These are phyloP conservation scores for Promerops cafer DNA, from an alignment of 2,113 vertebrate species.

Conservation along the genomic window DNA sequence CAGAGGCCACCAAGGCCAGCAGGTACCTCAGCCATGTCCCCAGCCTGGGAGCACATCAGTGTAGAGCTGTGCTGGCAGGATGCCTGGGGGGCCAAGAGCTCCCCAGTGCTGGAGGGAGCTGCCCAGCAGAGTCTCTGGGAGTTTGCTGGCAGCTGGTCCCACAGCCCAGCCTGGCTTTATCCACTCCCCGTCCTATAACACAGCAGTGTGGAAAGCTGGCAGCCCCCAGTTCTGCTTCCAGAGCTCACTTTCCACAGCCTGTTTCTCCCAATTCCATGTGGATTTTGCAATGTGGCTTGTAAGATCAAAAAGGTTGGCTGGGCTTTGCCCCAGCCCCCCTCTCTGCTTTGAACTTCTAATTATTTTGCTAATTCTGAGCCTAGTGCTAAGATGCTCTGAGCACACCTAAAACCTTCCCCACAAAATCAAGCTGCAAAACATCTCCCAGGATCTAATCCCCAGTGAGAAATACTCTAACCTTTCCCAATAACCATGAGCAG, in stretches of 20 bases:
- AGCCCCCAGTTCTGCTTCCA: background rate
- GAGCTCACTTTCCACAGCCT: background rate
- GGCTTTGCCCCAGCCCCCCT: background rate
- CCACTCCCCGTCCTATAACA: background rate
- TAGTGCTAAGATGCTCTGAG: background rate
- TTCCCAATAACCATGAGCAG: conserved; percentile 13
- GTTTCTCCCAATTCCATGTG: background rate
- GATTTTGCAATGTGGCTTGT: background rate
- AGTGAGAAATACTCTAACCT: conserved; percentile 28
- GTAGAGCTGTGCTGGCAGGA: background rate
- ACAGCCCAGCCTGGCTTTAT: background rate
- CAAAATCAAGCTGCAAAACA: conserved; percentile 11
- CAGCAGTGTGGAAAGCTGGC: background rate
- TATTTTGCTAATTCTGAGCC: conserved; percentile 46
- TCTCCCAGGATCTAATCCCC: conserved; percentile 30
- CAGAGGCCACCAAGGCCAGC: background rate
- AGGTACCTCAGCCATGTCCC: accelerated
- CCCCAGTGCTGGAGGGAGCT: background rate
- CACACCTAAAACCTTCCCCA: conserved; percentile 36
- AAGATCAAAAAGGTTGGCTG: conserved; percentile 25
- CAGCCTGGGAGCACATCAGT: accelerated
- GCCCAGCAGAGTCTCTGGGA: background rate
- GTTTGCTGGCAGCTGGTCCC: background rate
- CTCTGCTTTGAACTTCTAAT: conserved; percentile 44
- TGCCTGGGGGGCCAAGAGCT: accelerated